phyloP scores from a whole-genome alignment of 2,888 invertebrate species.

The Incurvaria masculella region DNA sequence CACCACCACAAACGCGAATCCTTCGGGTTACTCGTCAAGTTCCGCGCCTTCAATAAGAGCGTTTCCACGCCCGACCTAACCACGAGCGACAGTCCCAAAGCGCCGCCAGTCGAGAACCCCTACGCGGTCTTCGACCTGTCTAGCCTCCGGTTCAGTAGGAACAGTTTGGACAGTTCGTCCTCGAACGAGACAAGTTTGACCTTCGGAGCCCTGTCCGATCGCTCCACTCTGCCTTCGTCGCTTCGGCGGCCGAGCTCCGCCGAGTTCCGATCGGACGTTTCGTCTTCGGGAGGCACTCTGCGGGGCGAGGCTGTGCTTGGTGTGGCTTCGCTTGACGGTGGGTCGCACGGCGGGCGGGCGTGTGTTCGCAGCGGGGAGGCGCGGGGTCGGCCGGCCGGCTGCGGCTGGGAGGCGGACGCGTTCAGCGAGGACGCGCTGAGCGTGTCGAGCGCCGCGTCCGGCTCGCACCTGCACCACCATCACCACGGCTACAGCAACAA shows the following conservation, averaged over 20 bases:
- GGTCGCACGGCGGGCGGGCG: conserved; percentile 33
- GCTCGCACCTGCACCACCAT: conserved; percentile 44
- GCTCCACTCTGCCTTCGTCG: conserved; percentile 27
- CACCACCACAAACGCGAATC: conserved; percentile 34
- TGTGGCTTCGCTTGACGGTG: conserved; percentile 53
- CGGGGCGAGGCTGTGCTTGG: conserved; percentile 34
- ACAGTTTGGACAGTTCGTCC: conserved; percentile 24
- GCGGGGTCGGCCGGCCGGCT: conserved; percentile 48
- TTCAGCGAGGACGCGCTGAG: conserved; percentile 48
- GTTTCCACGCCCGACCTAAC: conserved; percentile 49
- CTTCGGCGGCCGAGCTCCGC: conserved; percentile 43
- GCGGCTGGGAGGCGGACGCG: conserved; percentile 43
- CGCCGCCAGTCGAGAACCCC: conserved; percentile 27
- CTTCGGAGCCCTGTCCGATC: conserved; percentile 34
- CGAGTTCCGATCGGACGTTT: conserved; percentile 15
- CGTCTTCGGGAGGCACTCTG: background rate
- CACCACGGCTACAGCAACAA: conserved; percentile 47
- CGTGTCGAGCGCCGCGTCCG: conserved; percentile 47
- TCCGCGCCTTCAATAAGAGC: conserved; percentile 45
- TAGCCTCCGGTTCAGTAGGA: conserved; percentile 26
- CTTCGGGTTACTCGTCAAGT: conserved; percentile 37
- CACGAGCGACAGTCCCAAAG: conserved; percentile 4
- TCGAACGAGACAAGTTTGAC: conserved; percentile 27
- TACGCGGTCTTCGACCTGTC: conserved; percentile 35
- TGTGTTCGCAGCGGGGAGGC: conserved; percentile 54